Conservation (phyloP, 2,888 invertebrate genomes). For the Noctua janthina region DNA sequence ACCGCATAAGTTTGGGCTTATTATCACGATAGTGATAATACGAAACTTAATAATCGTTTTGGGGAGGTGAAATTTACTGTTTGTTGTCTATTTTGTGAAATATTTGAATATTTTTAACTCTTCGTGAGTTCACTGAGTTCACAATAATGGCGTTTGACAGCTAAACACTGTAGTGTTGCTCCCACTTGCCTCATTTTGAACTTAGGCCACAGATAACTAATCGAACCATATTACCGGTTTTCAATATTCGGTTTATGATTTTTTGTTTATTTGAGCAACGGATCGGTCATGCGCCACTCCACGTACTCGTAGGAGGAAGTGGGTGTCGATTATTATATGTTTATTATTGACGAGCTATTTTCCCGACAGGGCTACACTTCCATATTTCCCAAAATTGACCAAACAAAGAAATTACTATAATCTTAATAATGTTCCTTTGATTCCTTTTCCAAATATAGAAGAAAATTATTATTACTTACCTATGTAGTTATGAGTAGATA, state of each 20-base stretch:
- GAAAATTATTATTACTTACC: neutral
- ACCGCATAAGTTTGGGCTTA: constrained; percentile 21
- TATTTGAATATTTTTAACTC: constrained; percentile 19
- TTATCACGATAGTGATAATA: constrained; percentile 27
- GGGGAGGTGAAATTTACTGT: neutral
- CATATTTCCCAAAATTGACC: rapidly evolving
- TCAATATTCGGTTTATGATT: constrained; percentile 22
- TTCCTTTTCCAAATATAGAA: neutral
- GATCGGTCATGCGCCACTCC: constrained; percentile 12
- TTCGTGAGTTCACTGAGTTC: neutral
- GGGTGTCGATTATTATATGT: constrained; percentile 7
- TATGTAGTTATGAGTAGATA: neutral
- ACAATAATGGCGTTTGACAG: constrained; percentile 59
- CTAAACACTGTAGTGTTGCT: constrained; percentile 37
- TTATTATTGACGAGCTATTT: neutral
- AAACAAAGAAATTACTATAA: neutral
- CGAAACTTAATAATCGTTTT: constrained; percentile 15
- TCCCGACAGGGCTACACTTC: neutral
- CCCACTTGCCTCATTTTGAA: neutral
- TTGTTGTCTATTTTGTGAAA: neutral
- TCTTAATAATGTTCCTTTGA: too few relatives aligned
- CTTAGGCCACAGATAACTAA: constrained; percentile 36
- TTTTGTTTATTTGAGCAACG: neutral
- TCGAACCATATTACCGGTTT: constrained; percentile 35
- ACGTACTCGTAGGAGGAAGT: neutral